These are phyloP conservation scores for Temnothorax longispinosus DNA, from an alignment of 1,140 invertebrate species.

Conservation along the genomic window DNA sequence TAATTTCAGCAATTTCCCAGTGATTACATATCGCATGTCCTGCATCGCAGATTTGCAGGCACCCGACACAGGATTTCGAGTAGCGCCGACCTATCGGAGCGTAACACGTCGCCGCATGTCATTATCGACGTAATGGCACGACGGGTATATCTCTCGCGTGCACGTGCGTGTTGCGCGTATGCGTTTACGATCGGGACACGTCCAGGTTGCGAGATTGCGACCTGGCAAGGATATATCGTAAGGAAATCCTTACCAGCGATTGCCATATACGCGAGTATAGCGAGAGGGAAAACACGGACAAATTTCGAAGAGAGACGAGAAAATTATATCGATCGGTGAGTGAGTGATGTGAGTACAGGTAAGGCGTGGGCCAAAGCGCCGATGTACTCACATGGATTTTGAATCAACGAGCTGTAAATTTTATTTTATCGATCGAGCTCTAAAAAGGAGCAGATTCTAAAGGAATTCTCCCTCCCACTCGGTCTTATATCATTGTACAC, in stretches of 20 bases:
- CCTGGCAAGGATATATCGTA: not conserved
- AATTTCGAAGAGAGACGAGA: not conserved
- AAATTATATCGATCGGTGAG: not conserved
- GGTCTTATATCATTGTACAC: not conserved
- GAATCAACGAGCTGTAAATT: conserved; percentile 3
- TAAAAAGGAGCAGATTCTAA: not conserved
- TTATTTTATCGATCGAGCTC: not conserved
- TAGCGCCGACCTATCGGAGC: not conserved
- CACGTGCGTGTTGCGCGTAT: conserved; percentile 18
- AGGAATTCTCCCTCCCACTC: not conserved
- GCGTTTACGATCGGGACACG: conserved; percentile 1
- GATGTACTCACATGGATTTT: not conserved
- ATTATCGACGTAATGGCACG: conserved; percentile 35
- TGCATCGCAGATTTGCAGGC: conserved; percentile 23
- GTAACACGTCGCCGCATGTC: conserved; percentile 29
- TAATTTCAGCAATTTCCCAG: conserved; percentile 35
- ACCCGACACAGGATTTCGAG: conserved; percentile 16
- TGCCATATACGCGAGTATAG: not conserved
- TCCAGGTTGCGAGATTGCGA: not conserved
- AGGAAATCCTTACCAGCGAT: not conserved
- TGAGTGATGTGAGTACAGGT: not conserved
- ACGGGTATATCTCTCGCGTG: not conserved
- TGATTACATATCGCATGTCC: conserved; percentile 27
- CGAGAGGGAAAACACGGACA: not conserved
- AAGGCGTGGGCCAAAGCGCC: not conserved